A percentile compares a stretch with the other conserved stretches of the same genome.
Evolutionary conservation across 1,140 invertebrate genomes (phyloP).

Genomic region (Dendrolimus kikuchii): DNA sequence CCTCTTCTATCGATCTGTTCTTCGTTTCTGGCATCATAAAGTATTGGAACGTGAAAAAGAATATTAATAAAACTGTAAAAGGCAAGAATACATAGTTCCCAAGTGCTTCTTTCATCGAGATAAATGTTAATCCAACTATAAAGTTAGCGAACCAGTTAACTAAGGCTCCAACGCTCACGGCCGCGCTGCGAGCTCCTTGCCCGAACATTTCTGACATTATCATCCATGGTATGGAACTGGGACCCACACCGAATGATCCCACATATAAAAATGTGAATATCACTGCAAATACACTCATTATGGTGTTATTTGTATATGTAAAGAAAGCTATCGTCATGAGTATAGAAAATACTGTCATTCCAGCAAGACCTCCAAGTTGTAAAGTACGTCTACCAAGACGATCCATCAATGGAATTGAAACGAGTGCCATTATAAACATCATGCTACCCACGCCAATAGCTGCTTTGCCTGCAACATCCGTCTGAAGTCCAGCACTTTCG

Average conservation of each 20-base stretch:
- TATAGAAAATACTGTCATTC: conserved; percentile 94
- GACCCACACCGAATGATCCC: conserved; percentile 94
- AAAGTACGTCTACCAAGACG: conserved; percentile 89
- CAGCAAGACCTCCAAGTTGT: conserved; percentile 89
- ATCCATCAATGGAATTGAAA: conserved; percentile 95
- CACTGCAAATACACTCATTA: conserved; percentile 80
- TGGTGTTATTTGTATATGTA: conserved; percentile 71
- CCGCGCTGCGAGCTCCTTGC: conserved; percentile 92
- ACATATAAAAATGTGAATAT: conserved; percentile 93
- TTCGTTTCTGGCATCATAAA: conserved; percentile 98
- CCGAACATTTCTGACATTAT: conserved; percentile 97
- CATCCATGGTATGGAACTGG: conserved; percentile 97
- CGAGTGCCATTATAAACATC: conserved; percentile 93
- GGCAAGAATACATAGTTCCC: conserved; percentile 96
- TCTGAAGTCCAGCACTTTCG: conserved; percentile 82
- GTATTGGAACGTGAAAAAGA: conserved; percentile 98
- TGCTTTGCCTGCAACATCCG: conserved; percentile 84
- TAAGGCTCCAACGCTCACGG: conserved; percentile 94
- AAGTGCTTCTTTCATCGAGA: conserved; percentile 83
- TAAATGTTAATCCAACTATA: conserved; percentile 91
- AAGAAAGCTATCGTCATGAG: conserved; percentile 88
- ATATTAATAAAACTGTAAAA: conserved; percentile 91
- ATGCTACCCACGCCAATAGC: conserved; percentile 95
- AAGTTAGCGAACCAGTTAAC: conserved; percentile 98
- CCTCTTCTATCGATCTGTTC: conserved; percentile 98